Conservation (phyloP, 2,797 vertebrate species). For the Melanotaenia parkinsoni region DNA sequence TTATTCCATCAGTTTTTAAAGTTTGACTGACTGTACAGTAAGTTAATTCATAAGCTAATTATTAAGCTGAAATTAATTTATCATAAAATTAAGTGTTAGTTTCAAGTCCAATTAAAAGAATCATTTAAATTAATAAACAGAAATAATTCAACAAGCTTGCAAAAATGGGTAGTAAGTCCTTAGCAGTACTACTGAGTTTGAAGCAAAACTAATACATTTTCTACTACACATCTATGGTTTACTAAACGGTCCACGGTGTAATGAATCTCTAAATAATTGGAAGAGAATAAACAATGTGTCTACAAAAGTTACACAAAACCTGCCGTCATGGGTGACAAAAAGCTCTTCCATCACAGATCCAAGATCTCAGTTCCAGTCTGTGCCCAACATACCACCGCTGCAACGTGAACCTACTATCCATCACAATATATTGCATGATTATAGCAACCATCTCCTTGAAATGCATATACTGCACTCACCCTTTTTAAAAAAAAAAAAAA, state of each 20-base stretch:
- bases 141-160: too few species aligned
- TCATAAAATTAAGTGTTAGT: neutral
- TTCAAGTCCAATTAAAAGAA: neutral
- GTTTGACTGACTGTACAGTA: neutral
- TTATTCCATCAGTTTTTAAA: too few species aligned
- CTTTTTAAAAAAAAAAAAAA: too few species aligned
- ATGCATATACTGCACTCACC: conserved; percentile 36
- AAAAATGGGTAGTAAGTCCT: neutral
- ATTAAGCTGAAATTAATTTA: neutral
- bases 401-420: conserved; percentile 53
- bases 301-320: conserved; percentile 10
- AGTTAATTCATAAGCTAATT: neutral
- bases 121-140: neutral
- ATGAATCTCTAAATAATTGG: conserved; percentile 9
- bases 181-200: conserved; percentile 24
- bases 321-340: conserved; percentile 21
- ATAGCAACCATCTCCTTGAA: conserved; percentile 36
- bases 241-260: neutral
- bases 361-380: conserved; percentile 48
- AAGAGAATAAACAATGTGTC: conserved; percentile 20
- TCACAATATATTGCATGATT: conserved; percentile 52
- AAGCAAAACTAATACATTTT: conserved; percentile 13
- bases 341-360: conserved; percentile 47
- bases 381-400: conserved; percentile 45
- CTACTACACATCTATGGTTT: neutral